These are phyloP conservation scores for Pteruthius melanotis DNA, from an alignment of 2,113 vertebrate species.

Conservation along the genomic window DNA sequence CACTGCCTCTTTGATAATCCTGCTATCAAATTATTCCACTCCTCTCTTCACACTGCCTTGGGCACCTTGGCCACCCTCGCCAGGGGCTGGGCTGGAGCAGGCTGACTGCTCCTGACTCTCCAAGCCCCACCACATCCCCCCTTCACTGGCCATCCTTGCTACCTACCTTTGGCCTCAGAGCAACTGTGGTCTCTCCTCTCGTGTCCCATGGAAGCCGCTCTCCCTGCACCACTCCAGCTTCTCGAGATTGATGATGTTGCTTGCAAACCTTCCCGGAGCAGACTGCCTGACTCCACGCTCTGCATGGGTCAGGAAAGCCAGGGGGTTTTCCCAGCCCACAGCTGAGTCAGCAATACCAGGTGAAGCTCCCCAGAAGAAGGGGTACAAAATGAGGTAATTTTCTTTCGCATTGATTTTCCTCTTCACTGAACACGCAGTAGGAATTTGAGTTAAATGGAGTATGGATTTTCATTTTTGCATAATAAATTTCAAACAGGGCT, in stretches of 20 bases:
- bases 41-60: neutral
- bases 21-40: neutral
- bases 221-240: rapidly evolving
- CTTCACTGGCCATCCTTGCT: neutral
- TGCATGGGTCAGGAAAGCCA: rapidly evolving
- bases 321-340: neutral
- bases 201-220: neutral
- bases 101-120: neutral
- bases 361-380: neutral
- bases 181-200: neutral
- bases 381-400: neutral
- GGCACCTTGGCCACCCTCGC: neutral
- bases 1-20: neutral
- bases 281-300: neutral
- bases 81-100: neutral
- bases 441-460: neutral
- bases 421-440: neutral
- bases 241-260: neutral
- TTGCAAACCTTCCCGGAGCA: neutral
- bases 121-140: neutral
- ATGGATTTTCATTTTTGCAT: neutral
- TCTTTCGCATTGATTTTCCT: neutral
- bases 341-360: neutral
- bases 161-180: neutral
- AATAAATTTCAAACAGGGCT: neutral